Conservation (phyloP, 2,113 vertebrate species). For the cat (Felis catus) region F.catus_Fca126_mat1.0 CM031419.1:106065001-106065500, state of each 20-base stretch:
- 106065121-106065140: not conserved
- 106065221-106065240: not conserved
- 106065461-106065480: not conserved
- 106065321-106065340: not conserved
- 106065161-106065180: not conserved
- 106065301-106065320: not conserved
- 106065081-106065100: not conserved
- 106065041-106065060: not conserved
- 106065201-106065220: not conserved
- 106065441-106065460: not conserved
- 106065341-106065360: not conserved
- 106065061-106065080: not conserved
- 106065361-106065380: not conserved
- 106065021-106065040: not conserved
- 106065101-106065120: not conserved
- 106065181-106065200: not conserved
- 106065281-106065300: not conserved
- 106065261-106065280: not conserved
- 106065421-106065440: not conserved
- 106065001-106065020: not conserved
- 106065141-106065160: not conserved
- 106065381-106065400: not conserved
- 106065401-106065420: not conserved
- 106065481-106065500: constrained; percentile 6
- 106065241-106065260: not conserved